Percentiles rank a stretch among this genome's conserved stretches.
phyloP scores from a whole-genome alignment of 2,113 vertebrate species.

The Pseudonaja textilis region DNA sequence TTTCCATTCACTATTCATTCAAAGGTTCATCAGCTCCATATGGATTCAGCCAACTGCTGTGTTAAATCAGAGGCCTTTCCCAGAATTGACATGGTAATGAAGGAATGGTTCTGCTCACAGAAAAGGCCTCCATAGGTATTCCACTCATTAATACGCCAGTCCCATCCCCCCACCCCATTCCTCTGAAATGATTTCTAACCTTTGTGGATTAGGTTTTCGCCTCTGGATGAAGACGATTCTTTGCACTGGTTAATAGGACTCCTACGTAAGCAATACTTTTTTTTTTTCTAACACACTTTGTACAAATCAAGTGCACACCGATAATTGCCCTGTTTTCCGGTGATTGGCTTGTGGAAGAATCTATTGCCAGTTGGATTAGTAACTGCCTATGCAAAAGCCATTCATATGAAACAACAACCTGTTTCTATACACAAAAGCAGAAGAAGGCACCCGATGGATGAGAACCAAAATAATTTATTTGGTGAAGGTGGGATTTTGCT shows the following conservation, averaged over 20 bases:
- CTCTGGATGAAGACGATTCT: conserved; percentile 62
- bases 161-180: conserved; percentile 72
- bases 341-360: neutral
- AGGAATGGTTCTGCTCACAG: conserved; percentile 76
- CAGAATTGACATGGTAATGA: conserved; percentile 96
- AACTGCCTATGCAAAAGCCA: neutral
- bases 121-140: conserved; percentile 76
- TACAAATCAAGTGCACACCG: neutral
- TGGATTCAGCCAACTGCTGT: conserved; percentile 89
- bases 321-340: neutral
- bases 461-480: neutral
- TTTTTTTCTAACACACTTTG: neutral
- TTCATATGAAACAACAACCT: neutral
- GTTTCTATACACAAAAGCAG: neutral
- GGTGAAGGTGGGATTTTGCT: neutral
- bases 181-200: conserved; percentile 79
- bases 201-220: conserved; percentile 74
- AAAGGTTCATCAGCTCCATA: conserved; percentile 85
- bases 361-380: neutral
- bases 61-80: conserved; percentile 82
- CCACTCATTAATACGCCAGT: conserved; percentile 72
- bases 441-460: neutral
- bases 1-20: conserved; percentile 96
- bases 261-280: conserved; percentile 23
- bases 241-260: conserved; percentile 54